Base-by-base conservation (phyloP, 1,140 invertebrate species). In the Hirudo medicinalis region DNA sequence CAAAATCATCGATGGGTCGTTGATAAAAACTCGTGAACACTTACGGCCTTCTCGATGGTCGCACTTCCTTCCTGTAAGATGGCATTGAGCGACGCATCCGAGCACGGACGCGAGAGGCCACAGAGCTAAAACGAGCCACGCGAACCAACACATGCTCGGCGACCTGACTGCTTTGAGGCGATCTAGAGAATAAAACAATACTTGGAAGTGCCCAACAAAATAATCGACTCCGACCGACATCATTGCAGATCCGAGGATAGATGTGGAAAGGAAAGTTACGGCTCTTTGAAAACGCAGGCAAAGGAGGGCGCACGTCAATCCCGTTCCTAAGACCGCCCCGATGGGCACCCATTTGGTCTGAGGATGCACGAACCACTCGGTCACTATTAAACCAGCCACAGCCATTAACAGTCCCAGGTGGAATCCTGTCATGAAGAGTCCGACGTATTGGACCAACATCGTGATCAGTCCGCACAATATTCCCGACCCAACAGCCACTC, bases 391-490 rank as follows among this genome's bases (percentile, higher is more conserved):
- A 60, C 85, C 86, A 25, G 88, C 80, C 8, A 86, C 87, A 13
- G 87, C 80, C 40, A 90, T 53, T 0, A 89, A 80, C 13, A 79
- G 69, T 29, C 89, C 89, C 0, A 89, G 87, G 77, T 90, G 88
- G 75, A 91, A 87, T n/a, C 90, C 90, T 17, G 88, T 88, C 83
- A 90, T 87, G 79, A 91, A 91, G 17, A 91, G 85, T 27, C 90
- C 89, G 5, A 90, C 88, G 78, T 91, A 90, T 78, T 90, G 89
- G 49, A 91, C 89, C 72, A 91, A 82, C 87, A 84, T 82, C 1
- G 89, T 90, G 75, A 91, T 89, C 29, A 90, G 84, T 2, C 90
- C 90, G 75, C 90, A 89, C 8, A 91, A 80, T 22, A 90, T 80
- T 20, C 90, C 90, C 15, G 89, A 89, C 49, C 87, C 86, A 9